Conservation (phyloP, 1,140 invertebrate species). For the Drosophila prosaltans region DNA sequence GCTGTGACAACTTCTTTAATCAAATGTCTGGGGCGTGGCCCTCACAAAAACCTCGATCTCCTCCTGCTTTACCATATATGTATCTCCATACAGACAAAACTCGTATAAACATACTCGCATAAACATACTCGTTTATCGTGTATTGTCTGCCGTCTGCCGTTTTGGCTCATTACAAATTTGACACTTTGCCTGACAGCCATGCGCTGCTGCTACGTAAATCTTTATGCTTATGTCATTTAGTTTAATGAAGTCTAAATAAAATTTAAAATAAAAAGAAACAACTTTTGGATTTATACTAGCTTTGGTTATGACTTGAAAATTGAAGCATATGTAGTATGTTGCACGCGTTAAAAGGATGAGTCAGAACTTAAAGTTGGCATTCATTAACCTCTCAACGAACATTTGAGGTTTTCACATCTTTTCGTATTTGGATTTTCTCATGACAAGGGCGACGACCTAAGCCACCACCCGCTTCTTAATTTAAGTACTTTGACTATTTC, state of each 20-base stretch:
- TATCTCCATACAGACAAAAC: slow-evolving; percentile 30
- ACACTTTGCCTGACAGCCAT: slow-evolving; percentile 71
- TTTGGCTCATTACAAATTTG: slow-evolving; percentile 77
- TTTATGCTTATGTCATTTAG: slow-evolving; percentile 80
- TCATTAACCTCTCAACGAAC: slow-evolving; percentile 3
- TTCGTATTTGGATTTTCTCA: neutral
- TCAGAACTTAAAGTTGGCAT: slow-evolving; percentile 1
- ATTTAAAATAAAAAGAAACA: neutral
- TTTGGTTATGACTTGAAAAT: slow-evolving; percentile 3
- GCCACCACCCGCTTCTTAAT: slow-evolving; percentile 1
- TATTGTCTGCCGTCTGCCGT: slow-evolving; percentile 19
- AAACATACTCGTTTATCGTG: slow-evolving; percentile 8
- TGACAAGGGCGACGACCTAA: slow-evolving; percentile 7
- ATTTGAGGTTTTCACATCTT: neutral
- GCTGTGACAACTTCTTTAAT: slow-evolving; percentile 78
- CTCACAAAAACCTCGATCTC: neutral
- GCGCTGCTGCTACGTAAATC: slow-evolving; percentile 47
- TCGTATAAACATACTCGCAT: slow-evolving; percentile 9
- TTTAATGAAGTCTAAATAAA: slow-evolving; percentile 56
- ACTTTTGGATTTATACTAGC: slow-evolving; percentile 44
- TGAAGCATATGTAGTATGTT: neutral
- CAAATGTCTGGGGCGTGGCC: slow-evolving; percentile 67
- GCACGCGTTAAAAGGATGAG: neutral
- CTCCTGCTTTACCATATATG: slow-evolving; percentile 15
- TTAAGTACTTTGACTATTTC: neutral